These are phyloP conservation scores for Naja naja DNA, from an alignment of 2,113 vertebrate genomes.

Conservation along the genomic window DNA sequence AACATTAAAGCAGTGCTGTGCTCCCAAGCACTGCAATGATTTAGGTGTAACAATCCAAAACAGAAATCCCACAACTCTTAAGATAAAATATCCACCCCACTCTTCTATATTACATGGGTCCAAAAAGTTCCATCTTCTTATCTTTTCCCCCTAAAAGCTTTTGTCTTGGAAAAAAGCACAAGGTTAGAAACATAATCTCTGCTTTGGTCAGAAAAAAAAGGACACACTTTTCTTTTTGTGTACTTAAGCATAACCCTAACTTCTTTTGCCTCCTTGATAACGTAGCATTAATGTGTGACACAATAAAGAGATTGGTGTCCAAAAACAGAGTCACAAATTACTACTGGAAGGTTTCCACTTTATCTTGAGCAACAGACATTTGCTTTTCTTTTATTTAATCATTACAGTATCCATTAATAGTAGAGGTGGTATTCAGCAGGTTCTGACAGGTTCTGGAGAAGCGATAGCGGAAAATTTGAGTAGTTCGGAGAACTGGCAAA, in stretches of 20 bases:
- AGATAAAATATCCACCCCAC: background rate
- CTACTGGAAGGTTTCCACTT: background rate
- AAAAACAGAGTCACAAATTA: background rate
- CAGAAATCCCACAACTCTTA: background rate
- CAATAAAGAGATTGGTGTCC: background rate
- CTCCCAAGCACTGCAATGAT: background rate
- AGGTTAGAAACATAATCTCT: background rate
- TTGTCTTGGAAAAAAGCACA: background rate
- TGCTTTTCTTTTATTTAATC: background rate
- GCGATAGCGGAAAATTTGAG: too few relatives aligned
- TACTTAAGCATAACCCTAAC: background rate
- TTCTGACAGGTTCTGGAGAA: too few relatives aligned
- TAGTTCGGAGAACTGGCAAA: too few relatives aligned
- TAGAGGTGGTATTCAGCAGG: too few relatives aligned
- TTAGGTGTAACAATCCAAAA: background rate
- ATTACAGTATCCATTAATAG: background rate
- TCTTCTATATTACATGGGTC: background rate
- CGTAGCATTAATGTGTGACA: background rate
- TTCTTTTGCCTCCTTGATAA: background rate
- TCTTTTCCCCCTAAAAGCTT: background rate
- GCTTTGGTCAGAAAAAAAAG: background rate
- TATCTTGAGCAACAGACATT: background rate
- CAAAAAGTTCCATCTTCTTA: background rate
- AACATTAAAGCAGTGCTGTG: background rate
- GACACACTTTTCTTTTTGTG: background rate